Conservation (phyloP, 2,113 vertebrate genomes). For the Perca flavescens region DNA sequence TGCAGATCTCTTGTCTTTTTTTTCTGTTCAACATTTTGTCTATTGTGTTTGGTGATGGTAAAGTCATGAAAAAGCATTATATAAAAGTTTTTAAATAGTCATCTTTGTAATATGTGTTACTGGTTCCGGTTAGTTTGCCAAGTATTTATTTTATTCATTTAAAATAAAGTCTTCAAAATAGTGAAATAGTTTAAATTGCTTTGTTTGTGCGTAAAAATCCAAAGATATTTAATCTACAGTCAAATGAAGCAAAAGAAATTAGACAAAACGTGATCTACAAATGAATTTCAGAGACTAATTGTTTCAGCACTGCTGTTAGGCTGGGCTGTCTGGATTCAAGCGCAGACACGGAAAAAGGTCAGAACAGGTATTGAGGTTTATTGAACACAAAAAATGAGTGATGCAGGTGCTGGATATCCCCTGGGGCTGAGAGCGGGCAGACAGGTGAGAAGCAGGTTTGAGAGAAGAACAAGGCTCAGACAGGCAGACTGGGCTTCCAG, state of each 20-base stretch:
- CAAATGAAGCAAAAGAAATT: slow-evolving; percentile 1
- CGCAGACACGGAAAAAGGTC: too few species aligned
- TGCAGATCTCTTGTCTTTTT: not conserved
- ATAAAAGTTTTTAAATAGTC: not conserved
- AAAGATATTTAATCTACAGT: not conserved
- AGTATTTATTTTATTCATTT: not conserved
- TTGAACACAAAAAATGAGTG: too few species aligned
- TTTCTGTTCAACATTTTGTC: not conserved
- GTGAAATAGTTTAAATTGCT: not conserved
- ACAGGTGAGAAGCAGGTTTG: too few species aligned
- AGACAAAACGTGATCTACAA: not conserved
- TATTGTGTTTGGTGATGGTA: not conserved
- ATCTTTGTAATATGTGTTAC: not conserved
- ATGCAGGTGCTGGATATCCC: too few species aligned
- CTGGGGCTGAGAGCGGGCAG: too few species aligned
- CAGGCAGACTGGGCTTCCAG: too few species aligned
- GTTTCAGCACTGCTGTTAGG: not conserved
- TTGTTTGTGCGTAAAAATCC: not conserved
- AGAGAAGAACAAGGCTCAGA: too few species aligned
- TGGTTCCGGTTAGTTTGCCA: not conserved
- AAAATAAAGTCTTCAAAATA: not conserved
- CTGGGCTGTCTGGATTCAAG: too few species aligned
- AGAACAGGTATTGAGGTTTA: too few species aligned
- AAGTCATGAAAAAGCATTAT: not conserved
- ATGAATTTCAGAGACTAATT: not conserved